Base-by-base conservation (phyloP, 2,113 vertebrate species). In the Lampris incognitus region DNA sequence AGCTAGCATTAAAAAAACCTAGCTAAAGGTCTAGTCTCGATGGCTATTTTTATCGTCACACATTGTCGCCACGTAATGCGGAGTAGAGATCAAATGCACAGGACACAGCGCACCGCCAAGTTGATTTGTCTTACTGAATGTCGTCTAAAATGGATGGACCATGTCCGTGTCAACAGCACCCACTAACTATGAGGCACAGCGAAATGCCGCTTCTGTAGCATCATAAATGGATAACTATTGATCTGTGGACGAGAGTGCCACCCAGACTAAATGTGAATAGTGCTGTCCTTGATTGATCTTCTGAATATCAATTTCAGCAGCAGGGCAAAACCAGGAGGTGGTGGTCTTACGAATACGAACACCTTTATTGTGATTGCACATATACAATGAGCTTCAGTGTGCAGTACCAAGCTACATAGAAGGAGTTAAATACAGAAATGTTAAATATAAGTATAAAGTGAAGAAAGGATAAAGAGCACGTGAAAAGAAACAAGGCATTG, bases 201-300 rank as follows among this genome's bases (percentile, higher is more conserved):
- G 56, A 71, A 83, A 85, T 55, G 66, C 52, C 79, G 41, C 81
- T 88, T 86, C 81, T 59, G 78, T 80, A 59, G 76, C 75, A 68
- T 87, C 84, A 85, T 89, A 90, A 92, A 88, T 81, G 75, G 81
- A 90, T 88, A 68, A 64, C 67, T 78, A 92, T 92, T 72, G 89
- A 91, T 88, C 66, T 11, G 56, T 44, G 39, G 69, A 81, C 1
- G 36, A 76, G 46, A 62, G 77, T 59, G 59, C 51, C 4, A 40
- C 74, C 76, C 77, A 86, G 88, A 65, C 59, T 69, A 85, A 77
- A 86, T 44, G 50, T n/a, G 39, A 73, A 40, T 51, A 2, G 61
- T 51, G 75, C 79, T 75, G 86, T 66, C 85, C 85, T 88, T 62
- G 74, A 90, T 85, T 70, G 60, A 87, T 87, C 64, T 4, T 48